These are phyloP conservation scores for Choloepus didactylus DNA, from an alignment of 2,797 vertebrate genomes.

Conservation along the genomic window DNA sequence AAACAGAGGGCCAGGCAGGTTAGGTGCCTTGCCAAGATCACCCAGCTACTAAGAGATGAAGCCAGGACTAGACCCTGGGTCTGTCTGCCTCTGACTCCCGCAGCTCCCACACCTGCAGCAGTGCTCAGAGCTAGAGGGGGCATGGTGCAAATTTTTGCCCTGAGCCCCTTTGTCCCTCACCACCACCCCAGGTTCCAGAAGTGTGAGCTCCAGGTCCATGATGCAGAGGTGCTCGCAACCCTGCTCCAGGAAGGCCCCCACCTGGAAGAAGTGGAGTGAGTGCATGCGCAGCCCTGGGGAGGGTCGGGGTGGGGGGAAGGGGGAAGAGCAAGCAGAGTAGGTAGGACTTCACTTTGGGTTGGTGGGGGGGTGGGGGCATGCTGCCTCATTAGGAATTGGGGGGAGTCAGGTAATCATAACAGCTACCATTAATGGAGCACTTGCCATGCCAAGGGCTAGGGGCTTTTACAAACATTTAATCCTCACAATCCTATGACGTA, in stretches of 20 bases:
- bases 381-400: neutral
- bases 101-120: fast-evolving
- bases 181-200: constrained; percentile 82
- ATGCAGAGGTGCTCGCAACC: constrained; percentile 82
- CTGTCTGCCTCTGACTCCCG: neutral
- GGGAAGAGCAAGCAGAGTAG: fast-evolving
- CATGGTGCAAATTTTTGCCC: neutral
- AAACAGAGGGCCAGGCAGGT: neutral
- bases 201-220: constrained; percentile 83
- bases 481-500: neutral
- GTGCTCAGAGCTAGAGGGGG: neutral
- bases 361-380: neutral
- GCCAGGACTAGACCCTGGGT: neutral
- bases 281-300: neutral
- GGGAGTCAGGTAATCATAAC: neutral
- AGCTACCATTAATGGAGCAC: neutral
- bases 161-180: neutral
- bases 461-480: neutral
- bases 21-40: neutral
- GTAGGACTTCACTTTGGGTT: neutral
- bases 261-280: constrained; percentile 92
- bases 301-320: neutral
- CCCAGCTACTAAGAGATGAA: neutral
- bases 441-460: too few relatives aligned
- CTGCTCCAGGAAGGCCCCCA: constrained; percentile 85